phyloP scores from a whole-genome alignment of 2,888 invertebrate genomes.

The Steinernema scapterisci region DNA sequence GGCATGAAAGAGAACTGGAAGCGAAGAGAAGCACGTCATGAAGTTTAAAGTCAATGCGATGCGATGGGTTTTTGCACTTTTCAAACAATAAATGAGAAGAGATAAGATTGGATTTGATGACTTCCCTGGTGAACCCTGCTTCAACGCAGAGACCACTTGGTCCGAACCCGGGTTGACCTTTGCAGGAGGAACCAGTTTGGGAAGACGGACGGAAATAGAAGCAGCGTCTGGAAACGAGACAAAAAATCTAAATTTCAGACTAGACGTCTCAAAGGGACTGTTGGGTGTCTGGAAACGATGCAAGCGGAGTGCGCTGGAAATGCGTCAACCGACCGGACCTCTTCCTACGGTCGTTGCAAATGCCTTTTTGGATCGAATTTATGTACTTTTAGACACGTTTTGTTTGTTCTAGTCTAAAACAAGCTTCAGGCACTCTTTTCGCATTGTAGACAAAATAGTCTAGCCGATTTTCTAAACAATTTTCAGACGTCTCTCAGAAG shows the following conservation, averaged over 20 bases:
- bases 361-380: too few relatives aligned
- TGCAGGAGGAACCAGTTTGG: constrained; percentile 10
- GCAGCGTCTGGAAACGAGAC: too few relatives aligned
- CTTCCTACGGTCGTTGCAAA: too few relatives aligned
- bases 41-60: constrained; percentile 13
- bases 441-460: too few relatives aligned
- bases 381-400: too few relatives aligned
- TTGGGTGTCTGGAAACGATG: background rate
- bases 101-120: constrained; percentile 16
- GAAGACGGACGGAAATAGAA: background rate
- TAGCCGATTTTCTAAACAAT: too few relatives aligned
- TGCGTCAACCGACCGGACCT: too few relatives aligned
- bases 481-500: too few relatives aligned
- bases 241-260: too few relatives aligned
- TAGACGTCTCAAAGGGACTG: too few relatives aligned
- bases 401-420: too few relatives aligned
- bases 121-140: background rate
- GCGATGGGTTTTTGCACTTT: constrained; percentile 30
- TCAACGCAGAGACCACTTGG: background rate
- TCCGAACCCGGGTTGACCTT: background rate
- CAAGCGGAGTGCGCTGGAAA: background rate
- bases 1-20: constrained; percentile 6
- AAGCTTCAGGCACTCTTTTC: too few relatives aligned
- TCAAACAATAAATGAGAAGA: constrained; percentile 21
- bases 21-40: background rate